Conservation (phyloP, 2,113 vertebrate species). For the Caranx melampygus region DNA sequence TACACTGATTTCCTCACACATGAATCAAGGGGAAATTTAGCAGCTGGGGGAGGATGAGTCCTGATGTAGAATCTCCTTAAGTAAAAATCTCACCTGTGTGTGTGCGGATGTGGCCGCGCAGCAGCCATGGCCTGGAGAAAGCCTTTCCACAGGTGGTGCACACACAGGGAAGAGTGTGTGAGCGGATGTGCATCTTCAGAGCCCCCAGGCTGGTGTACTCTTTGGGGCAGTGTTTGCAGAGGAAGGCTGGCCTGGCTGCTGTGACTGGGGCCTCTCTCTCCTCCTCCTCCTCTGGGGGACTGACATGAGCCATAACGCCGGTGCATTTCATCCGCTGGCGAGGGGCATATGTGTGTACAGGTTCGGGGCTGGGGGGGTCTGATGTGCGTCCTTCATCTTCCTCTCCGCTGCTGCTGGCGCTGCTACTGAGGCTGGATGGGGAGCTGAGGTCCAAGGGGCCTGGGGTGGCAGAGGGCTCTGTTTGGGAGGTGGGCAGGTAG, state of each 20-base stretch:
- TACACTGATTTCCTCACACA: slow-evolving; percentile 17
- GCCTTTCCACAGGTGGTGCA: slow-evolving; percentile 95
- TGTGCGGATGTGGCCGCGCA: slow-evolving; percentile 94
- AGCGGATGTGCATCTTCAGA: slow-evolving; percentile 97
- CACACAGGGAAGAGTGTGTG: slow-evolving; percentile 94
- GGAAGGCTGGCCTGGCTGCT: slow-evolving; percentile 85
- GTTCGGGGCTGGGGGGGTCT: slow-evolving; percentile 91
- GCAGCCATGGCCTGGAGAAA: slow-evolving; percentile 95
- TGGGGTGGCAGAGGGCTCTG: slow-evolving; percentile 74
- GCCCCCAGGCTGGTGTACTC: slow-evolving; percentile 94
- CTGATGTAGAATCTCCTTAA: neutral
- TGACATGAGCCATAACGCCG: slow-evolving; percentile 86
- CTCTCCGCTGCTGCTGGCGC: slow-evolving; percentile 88
- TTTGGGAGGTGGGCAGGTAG: slow-evolving; percentile 82
- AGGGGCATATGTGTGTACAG: slow-evolving; percentile 87
- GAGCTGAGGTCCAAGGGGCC: slow-evolving; percentile 91
- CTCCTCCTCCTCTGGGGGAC: slow-evolving; percentile 83
- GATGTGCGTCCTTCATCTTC: slow-evolving; percentile 94
- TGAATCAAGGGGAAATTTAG: slow-evolving; percentile 1
- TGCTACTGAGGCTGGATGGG: slow-evolving; percentile 84
- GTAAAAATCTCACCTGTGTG: slow-evolving; percentile 88
- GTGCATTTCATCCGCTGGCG: slow-evolving; percentile 84
- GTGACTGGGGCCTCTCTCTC: slow-evolving; percentile 74
- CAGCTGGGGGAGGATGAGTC: neutral
- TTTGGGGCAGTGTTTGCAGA: slow-evolving; percentile 96